Evolutionary conservation across 1,140 invertebrate species (phyloP), one percentile per base, ranked within the genome.

Genomic region (Drosophila sp.): DNA sequence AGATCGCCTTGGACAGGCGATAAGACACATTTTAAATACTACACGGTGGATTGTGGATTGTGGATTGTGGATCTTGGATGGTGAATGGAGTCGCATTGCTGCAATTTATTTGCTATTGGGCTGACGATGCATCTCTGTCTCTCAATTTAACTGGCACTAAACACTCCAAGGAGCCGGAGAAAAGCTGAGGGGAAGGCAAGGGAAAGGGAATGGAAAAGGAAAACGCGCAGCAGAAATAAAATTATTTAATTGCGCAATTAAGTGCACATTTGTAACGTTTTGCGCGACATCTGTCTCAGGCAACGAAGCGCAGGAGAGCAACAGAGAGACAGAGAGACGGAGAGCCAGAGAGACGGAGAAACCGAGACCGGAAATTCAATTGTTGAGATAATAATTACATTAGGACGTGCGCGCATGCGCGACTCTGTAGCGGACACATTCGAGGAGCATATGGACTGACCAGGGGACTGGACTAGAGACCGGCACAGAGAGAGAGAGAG

Each of bases 321-420:
- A 21, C 14, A 16, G 45, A 16, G 45, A 46, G 8, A 21, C 50
- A 63, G 66, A 46, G 38, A 67, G 41, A 50, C 43, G 34, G 48
- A 38, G 38, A 64, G 21, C 54, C 56, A 21, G 9, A 50, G 38
- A 59, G 63, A 36, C 56, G 9, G 21, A 25, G 58, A 64, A 63
- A 32, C 56, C 7, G 62, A 78, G 73, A 89, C 89, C 89, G 89
- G 89, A 90, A 90, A 90, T 90, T 90, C 89, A 90, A 90, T 90
- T 90, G 89, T 90, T 90, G 80, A 90, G 78, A 90, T 90, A 90
- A 90, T 90, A 91, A 90, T 90, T 90, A 89, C 89, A 90, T 91
- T 91, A 90, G 89, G 89, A 90, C 89, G 89, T 90, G 86, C 80
- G 86, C 86, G 80, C 89, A 90, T 80, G 82, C 80, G 89, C 89